Evolutionary conservation across 2,797 vertebrate species (phyloP).

Genomic region (Fratercula arctica): DNA sequence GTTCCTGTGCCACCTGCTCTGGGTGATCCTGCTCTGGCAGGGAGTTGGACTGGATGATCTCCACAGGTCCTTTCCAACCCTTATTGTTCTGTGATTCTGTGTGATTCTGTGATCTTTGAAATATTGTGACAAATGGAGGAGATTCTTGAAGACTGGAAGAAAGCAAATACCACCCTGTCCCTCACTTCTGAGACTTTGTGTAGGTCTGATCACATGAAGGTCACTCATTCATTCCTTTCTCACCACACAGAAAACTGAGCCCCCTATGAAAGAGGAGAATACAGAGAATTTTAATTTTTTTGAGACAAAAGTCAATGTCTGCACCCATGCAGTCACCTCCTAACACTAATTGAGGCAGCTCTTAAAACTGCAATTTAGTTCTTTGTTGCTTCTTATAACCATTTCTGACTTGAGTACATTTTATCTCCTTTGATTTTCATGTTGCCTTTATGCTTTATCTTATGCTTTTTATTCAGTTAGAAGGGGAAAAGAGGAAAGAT

Average conservation of each 20-base stretch:
- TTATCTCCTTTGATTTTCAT: not conserved
- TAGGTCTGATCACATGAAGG: not conserved
- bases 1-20: no score
- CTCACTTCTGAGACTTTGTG: not conserved
- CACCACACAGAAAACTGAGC: not conserved
- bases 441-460: not conserved
- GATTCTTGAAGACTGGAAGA: not conserved
- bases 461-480: not conserved
- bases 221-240: not conserved
- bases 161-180: not conserved
- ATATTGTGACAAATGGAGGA: not conserved
- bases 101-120: not conserved
- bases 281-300: not conserved
- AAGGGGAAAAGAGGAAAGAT: not conserved
- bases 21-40: no score
- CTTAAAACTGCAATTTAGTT: not conserved
- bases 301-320: not conserved
- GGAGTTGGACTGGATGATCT: no score
- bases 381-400: not conserved
- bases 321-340: not conserved
- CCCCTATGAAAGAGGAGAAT: accelerated
- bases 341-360: not conserved
- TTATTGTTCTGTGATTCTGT: no score
- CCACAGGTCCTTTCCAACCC: no score
- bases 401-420: not conserved